Evolutionary conservation across 2,797 vertebrate species (phyloP).

Genomic region (Argyrosomus regius): DNA sequence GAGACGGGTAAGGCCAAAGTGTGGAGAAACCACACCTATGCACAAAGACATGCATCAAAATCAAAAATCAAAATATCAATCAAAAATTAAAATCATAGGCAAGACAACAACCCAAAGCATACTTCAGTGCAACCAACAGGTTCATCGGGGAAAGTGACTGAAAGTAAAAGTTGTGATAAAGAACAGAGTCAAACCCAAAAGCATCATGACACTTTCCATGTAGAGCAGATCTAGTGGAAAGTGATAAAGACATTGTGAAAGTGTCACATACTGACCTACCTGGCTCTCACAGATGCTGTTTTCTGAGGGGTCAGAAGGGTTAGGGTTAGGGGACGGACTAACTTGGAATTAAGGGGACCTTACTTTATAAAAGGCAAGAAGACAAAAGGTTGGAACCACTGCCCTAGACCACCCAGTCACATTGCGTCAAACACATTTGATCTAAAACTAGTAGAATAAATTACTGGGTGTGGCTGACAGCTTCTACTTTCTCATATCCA

Average conservation of each 20-base stretch:
- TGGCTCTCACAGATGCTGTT: no score
- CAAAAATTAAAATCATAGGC: not conserved
- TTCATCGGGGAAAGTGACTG: not conserved
- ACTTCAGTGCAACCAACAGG: not conserved
- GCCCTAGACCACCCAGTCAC: conserved; percentile 15
- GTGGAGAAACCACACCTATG: not conserved
- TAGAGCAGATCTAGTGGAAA: no score
- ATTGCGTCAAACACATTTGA: not conserved
- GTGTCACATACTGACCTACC: no score
- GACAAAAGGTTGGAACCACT: not conserved
- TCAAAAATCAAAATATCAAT: no score
- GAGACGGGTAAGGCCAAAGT: not conserved
- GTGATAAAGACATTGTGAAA: no score
- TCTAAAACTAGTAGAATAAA: not conserved
- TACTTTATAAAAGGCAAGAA: not conserved
- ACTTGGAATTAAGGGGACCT: not conserved
- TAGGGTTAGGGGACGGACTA: no score
- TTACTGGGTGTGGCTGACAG: not conserved
- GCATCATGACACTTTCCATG: no score
- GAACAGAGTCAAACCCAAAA: not conserved
- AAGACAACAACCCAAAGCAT: not conserved
- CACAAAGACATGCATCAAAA: not conserved
- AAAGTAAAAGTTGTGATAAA: not conserved
- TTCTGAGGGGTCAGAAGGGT: no score
- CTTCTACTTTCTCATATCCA: not conserved